These are phyloP conservation scores for Premnoplex brunnescens DNA, from an alignment of 2,797 vertebrate species.

Conservation along the genomic window DNA sequence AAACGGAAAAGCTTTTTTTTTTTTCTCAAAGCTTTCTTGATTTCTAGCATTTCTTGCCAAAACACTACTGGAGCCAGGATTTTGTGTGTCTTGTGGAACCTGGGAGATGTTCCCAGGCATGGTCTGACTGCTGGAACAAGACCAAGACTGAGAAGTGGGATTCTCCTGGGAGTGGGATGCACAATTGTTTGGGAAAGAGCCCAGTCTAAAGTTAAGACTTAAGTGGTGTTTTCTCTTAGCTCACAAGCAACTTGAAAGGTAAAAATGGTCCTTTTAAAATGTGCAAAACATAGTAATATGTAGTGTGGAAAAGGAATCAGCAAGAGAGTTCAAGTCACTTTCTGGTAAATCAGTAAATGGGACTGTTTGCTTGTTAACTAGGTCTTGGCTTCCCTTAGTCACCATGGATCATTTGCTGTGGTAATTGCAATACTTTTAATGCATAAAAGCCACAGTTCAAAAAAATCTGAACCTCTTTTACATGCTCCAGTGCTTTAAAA, in stretches of 20 bases:
- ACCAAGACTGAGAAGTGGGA: neutral
- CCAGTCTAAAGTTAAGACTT: neutral
- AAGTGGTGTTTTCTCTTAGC: neutral
- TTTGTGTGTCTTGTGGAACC: neutral
- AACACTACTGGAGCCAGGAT: neutral
- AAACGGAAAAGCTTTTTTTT: neutral
- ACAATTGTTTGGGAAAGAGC: neutral
- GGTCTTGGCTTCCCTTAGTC: neutral
- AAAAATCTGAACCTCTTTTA: neutral
- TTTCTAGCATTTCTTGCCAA: neutral
- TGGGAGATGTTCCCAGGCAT: neutral
- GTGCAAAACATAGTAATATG: neutral
- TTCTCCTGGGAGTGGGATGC: neutral
- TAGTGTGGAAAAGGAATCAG: neutral
- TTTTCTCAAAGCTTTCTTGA: neutral
- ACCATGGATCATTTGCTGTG: neutral
- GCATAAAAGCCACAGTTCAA: neutral
- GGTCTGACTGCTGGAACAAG: neutral
- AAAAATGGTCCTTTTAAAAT: neutral
- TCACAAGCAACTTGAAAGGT: neutral
- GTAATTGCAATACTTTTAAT: neutral
- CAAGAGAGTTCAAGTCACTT: rapidly evolving
- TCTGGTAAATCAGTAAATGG: neutral
- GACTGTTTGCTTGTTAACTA: neutral
- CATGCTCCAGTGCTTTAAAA: neutral